Evolutionary conservation across 2,113 vertebrate genomes (phyloP).

Genomic region (Entomyzon cyanotis): DNA sequence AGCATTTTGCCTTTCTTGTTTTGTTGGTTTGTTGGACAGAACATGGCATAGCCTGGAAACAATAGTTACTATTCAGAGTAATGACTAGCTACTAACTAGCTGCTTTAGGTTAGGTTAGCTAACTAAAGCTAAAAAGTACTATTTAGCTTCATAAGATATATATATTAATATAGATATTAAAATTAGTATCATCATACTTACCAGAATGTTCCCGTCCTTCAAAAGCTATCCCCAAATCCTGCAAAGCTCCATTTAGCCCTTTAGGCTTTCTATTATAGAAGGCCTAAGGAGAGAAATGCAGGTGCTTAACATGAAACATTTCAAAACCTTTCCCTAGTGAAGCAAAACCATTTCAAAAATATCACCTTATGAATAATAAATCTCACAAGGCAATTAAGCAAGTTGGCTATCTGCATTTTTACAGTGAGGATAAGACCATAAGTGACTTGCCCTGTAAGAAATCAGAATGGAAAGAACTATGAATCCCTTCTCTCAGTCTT

Average conservation of each 20-base stretch:
- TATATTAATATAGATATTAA: background rate
- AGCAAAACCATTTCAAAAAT: background rate
- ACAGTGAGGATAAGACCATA: background rate
- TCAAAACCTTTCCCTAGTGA: background rate
- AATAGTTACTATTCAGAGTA: background rate
- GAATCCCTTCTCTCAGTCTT: background rate
- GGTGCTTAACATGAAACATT: background rate
- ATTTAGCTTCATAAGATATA: background rate
- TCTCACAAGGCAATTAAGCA: background rate
- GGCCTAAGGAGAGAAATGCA: constrained; percentile 66
- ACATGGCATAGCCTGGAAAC: background rate
- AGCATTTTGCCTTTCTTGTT: background rate
- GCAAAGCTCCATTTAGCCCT: constrained; percentile 90
- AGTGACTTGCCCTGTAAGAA: background rate
- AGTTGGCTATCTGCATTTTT: background rate
- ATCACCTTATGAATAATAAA: background rate
- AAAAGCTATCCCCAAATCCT: constrained; percentile 93
- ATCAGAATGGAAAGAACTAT: background rate
- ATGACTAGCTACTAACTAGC: background rate
- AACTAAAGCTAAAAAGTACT: background rate
- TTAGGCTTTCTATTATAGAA: constrained; percentile 93
- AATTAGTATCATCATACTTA: constrained; percentile 49
- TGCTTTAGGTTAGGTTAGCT: background rate
- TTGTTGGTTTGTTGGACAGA: background rate
- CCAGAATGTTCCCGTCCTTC: constrained; percentile 92